Evolutionary conservation across 1,140 invertebrate species (phyloP).

Genomic region (Heliothis virescens): DNA sequence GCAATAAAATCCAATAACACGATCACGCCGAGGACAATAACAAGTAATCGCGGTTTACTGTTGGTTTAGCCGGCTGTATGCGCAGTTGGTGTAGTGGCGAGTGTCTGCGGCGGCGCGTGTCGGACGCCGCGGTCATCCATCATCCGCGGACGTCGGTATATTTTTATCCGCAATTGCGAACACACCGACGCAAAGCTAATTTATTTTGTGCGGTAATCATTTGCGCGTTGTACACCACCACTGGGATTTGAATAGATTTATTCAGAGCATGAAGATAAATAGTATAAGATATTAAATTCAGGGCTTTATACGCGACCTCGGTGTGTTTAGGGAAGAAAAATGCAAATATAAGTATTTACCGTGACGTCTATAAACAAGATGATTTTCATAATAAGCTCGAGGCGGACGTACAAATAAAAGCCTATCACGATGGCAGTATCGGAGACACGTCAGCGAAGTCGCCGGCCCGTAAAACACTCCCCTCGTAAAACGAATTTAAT

Average conservation of each 20-base stretch:
- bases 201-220: slow-evolving; percentile 51
- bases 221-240: slow-evolving; percentile 23
- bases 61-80: not conserved
- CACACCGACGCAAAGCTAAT: slow-evolving; percentile 52
- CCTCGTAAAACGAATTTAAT: slow-evolving; percentile 60
- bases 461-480: slow-evolving; percentile 53
- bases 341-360: slow-evolving; percentile 33
- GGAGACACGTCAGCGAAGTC: slow-evolving; percentile 49
- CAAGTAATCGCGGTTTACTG: slow-evolving; percentile 36
- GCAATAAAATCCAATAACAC: slow-evolving; percentile 25
- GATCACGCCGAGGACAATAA: slow-evolving; percentile 14
- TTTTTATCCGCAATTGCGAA: slow-evolving; percentile 58
- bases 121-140: slow-evolving; percentile 50
- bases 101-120: not conserved
- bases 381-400: slow-evolving; percentile 58
- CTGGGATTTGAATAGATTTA: slow-evolving; percentile 30
- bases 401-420: slow-evolving; percentile 48
- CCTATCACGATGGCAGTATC: slow-evolving; percentile 50
- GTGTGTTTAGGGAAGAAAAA: slow-evolving; percentile 10
- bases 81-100: slow-evolving; percentile 30
- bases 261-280: slow-evolving; percentile 35
- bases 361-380: slow-evolving; percentile 57
- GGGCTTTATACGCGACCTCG: slow-evolving; percentile 34
- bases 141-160: slow-evolving; percentile 53
- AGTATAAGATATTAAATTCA: slow-evolving; percentile 42